phyloP scores from a whole-genome alignment of 2,888 invertebrate genomes.

The Drosophila tripunctata region DNA sequence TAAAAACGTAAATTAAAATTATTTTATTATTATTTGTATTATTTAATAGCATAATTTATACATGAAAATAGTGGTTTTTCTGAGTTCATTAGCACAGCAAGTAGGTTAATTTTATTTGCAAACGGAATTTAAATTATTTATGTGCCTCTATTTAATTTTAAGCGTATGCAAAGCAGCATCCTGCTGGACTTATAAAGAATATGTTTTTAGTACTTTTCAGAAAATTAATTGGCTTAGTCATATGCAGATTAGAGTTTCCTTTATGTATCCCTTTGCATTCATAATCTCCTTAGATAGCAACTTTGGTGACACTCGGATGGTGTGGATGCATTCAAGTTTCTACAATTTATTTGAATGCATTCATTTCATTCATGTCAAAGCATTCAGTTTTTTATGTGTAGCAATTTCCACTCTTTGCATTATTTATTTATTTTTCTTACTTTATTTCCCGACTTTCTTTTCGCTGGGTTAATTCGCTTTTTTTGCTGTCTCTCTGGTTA shows the following conservation, averaged over 20 bases:
- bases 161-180: too few species aligned
- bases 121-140: too few species aligned
- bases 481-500: constrained; percentile 48
- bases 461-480: constrained; percentile 72
- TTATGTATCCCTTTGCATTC: neutral
- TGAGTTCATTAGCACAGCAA: too few species aligned
- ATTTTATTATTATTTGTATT: too few species aligned
- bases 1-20: too few species aligned
- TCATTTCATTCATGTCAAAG: constrained; percentile 61
- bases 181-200: too few species aligned
- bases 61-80: too few species aligned
- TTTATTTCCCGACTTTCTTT: constrained; percentile 10
- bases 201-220: too few species aligned
- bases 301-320: neutral
- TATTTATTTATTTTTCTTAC: constrained; percentile 54
- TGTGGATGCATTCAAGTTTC: neutral
- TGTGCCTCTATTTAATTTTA: too few species aligned
- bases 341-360: neutral
- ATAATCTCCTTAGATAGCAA: neutral
- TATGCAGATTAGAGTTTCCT: neutral
- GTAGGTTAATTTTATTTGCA: too few species aligned
- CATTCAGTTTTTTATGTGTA: constrained; percentile 62
- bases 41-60: too few species aligned
- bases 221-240: too few species aligned
- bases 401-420: constrained; percentile 36